Percentiles rank a stretch among this genome's conserved stretches.
These are phyloP conservation scores for Cephus sareptanus DNA, from an alignment of 2,888 invertebrate genomes.

Conservation along the genomic window DNA sequence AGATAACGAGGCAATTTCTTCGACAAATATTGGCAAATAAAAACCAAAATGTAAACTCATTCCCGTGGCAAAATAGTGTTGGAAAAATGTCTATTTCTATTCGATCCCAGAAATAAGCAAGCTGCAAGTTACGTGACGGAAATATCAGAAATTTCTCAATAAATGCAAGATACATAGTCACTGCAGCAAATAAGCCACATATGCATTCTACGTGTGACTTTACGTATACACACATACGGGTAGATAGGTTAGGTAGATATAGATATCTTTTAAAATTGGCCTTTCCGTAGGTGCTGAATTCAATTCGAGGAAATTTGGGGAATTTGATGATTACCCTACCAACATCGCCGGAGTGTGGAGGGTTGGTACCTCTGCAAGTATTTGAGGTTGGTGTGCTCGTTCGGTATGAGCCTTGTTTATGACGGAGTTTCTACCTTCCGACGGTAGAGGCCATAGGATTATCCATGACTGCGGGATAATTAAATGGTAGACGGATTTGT, in stretches of 20 bases:
- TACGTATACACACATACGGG: not conserved
- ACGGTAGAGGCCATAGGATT: not conserved
- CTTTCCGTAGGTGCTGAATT: not conserved
- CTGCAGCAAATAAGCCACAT: not conserved
- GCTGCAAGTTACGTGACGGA: not conserved
- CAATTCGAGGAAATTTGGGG: not conserved
- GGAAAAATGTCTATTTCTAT: not conserved
- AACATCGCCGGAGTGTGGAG: not conserved
- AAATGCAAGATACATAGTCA: not conserved
- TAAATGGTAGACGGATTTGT: not conserved
- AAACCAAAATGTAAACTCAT: not conserved
- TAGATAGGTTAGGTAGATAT: not conserved
- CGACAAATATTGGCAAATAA: not conserved
- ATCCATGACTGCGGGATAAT: not conserved
- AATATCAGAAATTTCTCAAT: not conserved
- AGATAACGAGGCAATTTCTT: not conserved
- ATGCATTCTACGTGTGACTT: not conserved
- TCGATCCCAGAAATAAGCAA: not conserved
- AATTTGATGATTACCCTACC: not conserved
- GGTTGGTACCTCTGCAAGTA: not conserved
- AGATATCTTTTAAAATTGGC: not conserved
- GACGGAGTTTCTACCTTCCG: not conserved
- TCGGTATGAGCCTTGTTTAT: not conserved
- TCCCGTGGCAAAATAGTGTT: not conserved
- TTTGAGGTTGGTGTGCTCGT: not conserved